Percentiles rank a stretch among this genome's conserved stretches.
phyloP scores from a whole-genome alignment of 2,888 invertebrate genomes.

The Galerucella pusilla region DNA sequence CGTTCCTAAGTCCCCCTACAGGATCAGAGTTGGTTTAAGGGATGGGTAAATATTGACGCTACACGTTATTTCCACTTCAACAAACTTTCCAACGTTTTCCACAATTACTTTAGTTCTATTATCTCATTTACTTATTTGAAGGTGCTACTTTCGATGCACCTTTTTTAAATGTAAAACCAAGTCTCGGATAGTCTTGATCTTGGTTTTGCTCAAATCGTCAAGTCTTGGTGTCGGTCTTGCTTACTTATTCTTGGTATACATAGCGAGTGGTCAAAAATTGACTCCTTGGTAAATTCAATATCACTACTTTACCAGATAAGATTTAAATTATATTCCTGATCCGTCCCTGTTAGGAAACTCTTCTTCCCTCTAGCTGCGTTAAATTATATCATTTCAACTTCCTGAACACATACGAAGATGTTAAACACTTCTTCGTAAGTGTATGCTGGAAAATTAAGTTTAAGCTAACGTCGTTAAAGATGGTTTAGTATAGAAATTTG shows the following conservation, averaged over 20 bases:
- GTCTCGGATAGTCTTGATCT: too few relatives aligned
- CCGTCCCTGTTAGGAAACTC: background rate
- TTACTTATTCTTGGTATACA: too few relatives aligned
- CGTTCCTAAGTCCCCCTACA: slow-evolving; percentile 51
- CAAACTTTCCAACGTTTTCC: background rate
- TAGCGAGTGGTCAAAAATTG: too few relatives aligned
- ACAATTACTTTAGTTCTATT: background rate
- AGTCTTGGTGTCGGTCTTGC: too few relatives aligned
- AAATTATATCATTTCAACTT: slow-evolving; percentile 28
- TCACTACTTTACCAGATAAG: too few relatives aligned
- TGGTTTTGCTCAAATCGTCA: too few relatives aligned
- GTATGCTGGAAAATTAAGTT: slow-evolving; percentile 21
- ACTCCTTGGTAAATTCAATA: too few relatives aligned
- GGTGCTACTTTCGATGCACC: too few relatives aligned
- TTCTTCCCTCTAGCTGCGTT: slow-evolving; percentile 14
- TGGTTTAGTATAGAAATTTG: background rate
- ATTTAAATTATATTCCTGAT: background rate
- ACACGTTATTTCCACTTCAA: background rate
- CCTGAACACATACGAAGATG: slow-evolving; percentile 26
- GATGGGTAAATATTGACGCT: background rate
- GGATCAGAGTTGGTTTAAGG: background rate
- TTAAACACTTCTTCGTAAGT: slow-evolving; percentile 20
- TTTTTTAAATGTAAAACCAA: too few relatives aligned
- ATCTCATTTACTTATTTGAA: too few relatives aligned
- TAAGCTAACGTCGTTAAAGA: background rate